phyloP scores from a whole-genome alignment of 2,113 vertebrate genomes.

The Struthidea cinerea region DNA sequence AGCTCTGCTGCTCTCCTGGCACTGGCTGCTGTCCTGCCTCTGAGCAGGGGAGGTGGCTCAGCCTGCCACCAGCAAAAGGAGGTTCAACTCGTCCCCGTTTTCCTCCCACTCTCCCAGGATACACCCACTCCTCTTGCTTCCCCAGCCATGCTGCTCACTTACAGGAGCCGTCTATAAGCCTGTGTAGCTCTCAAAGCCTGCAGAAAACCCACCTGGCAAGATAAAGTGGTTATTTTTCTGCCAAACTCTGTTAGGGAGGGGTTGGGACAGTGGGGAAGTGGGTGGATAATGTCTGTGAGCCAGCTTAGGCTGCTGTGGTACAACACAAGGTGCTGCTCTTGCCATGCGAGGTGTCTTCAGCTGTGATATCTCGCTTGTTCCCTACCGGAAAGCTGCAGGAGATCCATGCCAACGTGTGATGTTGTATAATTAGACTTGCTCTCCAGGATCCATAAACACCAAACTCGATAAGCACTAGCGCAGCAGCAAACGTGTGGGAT shows the following conservation, averaged over 20 bases:
- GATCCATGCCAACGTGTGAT: not conserved
- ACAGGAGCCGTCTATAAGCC: not conserved
- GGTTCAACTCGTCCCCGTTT: not conserved
- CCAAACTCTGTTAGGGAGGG: not conserved
- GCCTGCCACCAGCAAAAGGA: not conserved
- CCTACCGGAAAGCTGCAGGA: not conserved
- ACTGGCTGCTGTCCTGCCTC: not conserved
- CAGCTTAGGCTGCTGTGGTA: not conserved
- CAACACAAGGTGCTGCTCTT: not conserved
- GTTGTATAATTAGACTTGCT: constrained; percentile 8
- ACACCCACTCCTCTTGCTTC: not conserved
- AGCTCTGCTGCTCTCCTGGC: not conserved
- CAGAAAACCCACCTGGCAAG: not conserved
- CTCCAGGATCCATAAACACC: constrained; percentile 11
- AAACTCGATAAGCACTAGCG: not conserved
- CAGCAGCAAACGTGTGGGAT: accelerated
- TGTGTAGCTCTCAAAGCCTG: not conserved
- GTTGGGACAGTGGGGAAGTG: not conserved
- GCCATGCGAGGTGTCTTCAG: not conserved
- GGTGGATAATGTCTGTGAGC: not conserved
- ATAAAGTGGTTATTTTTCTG: not conserved
- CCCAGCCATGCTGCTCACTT: not conserved
- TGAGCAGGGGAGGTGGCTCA: not conserved
- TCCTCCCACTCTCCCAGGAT: not conserved
- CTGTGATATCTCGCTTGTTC: constrained; percentile 15